Evolutionary conservation across 1,140 invertebrate species (phyloP).

Genomic region (Batillaria attramentaria): DNA sequence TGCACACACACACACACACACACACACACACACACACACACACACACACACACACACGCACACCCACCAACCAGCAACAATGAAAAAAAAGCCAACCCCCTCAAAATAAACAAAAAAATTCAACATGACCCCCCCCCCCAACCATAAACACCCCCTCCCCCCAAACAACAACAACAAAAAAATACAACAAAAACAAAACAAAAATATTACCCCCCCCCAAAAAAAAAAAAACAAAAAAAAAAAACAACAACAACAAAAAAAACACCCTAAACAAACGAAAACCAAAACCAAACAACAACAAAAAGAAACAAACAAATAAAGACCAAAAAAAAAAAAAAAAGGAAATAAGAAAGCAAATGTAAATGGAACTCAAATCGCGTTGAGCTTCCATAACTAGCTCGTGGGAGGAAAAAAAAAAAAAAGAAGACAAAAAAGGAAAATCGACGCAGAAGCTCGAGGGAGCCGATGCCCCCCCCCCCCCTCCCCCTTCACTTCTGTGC

Average conservation of each 20-base stretch:
- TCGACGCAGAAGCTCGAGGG: background rate
- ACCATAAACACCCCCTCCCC: background rate
- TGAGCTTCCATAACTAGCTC: background rate
- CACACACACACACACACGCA: constrained; percentile 12
- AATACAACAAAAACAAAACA: background rate
- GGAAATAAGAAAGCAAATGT: background rate
- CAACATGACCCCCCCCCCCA: background rate
- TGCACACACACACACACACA: background rate
- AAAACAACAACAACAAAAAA: background rate
- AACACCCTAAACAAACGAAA: background rate
- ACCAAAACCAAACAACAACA: background rate
- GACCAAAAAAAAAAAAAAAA: background rate
- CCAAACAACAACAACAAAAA: background rate
- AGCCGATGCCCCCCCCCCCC: background rate
- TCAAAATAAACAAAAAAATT: background rate
- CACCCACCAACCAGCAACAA: background rate
- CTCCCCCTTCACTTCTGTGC: background rate
- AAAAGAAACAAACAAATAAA: background rate
- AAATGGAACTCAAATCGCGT: background rate
- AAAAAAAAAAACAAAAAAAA: background rate
- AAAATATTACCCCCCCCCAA: background rate
- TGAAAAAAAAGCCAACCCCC: background rate
- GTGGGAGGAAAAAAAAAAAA: too few species aligned
- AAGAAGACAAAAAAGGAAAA: background rate
- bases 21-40: background rate